Evolutionary conservation across 2,113 vertebrate genomes (phyloP).

Genomic region (Pteropus alecto): DNA sequence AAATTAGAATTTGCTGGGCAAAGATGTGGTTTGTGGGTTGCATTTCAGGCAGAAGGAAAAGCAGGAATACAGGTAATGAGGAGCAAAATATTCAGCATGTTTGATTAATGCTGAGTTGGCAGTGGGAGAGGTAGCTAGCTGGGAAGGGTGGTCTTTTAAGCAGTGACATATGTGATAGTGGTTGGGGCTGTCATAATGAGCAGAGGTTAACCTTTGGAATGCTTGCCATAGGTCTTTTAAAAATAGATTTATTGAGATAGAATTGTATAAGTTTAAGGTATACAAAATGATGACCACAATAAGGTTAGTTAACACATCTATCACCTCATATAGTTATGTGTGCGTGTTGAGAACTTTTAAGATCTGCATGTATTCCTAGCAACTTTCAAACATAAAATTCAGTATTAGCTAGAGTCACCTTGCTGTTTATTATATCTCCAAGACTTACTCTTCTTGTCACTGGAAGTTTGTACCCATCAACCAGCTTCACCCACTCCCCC

Average conservation of each 20-base stretch:
- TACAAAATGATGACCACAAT: neutral
- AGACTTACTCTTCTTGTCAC: neutral
- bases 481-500: neutral
- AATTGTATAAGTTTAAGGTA: neutral
- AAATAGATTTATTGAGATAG: neutral
- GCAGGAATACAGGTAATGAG: neutral
- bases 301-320: neutral
- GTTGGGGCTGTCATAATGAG: neutral
- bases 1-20: neutral
- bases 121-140: neutral
- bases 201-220: neutral
- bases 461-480: neutral
- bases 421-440: neutral
- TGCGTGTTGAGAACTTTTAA: neutral
- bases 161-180: neutral
- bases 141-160: neutral
- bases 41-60: neutral
- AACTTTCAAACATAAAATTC: neutral
- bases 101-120: neutral
- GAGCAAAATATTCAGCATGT: neutral
- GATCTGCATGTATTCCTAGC: neutral
- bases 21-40: neutral
- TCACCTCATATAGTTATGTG: neutral
- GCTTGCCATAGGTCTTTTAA: neutral
- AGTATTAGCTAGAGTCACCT: neutral